A percentile compares a stretch with the other conserved stretches of the same genome.
Evolutionary conservation across 2,113 vertebrate species (phyloP).

Genomic region (Sigmodon hispidus): DNA sequence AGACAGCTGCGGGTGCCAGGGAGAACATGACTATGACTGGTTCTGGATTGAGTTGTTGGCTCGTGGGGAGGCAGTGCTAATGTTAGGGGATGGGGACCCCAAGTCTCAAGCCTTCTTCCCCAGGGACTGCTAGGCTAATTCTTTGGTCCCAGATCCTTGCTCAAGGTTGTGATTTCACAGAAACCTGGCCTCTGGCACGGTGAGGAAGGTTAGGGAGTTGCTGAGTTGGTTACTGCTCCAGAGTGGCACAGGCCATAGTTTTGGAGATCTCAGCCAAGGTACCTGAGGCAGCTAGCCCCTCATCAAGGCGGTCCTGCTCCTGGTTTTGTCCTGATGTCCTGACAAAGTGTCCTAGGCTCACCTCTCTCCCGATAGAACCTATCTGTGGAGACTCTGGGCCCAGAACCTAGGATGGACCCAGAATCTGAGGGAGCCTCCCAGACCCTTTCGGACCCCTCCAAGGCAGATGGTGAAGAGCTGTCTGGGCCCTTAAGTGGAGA

Average conservation of each 20-base stretch:
- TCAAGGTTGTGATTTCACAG: background rate
- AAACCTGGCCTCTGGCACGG: background rate
- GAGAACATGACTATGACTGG: background rate
- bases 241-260: fast-evolving
- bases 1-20: too few relatives aligned
- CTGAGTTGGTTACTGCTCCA: fast-evolving
- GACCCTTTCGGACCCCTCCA: fast-evolving
- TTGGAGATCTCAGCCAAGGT: background rate
- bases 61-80: background rate
- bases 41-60: background rate
- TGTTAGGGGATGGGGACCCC: background rate
- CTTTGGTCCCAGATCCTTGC: background rate
- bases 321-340: background rate
- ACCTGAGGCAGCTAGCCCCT: background rate
- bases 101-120: background rate
- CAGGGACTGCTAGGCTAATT: background rate
- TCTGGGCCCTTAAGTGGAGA: background rate
- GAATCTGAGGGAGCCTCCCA: background rate
- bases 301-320: background rate
- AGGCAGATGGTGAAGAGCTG: background rate
- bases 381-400: slow-evolving; percentile 77
- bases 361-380: slow-evolving; percentile 69
- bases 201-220: background rate
- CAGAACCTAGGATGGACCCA: slow-evolving; percentile 47
- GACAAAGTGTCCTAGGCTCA: background rate